Conservation (phyloP, 2,797 vertebrate genomes). For the Malurus leucopterus region DNA sequence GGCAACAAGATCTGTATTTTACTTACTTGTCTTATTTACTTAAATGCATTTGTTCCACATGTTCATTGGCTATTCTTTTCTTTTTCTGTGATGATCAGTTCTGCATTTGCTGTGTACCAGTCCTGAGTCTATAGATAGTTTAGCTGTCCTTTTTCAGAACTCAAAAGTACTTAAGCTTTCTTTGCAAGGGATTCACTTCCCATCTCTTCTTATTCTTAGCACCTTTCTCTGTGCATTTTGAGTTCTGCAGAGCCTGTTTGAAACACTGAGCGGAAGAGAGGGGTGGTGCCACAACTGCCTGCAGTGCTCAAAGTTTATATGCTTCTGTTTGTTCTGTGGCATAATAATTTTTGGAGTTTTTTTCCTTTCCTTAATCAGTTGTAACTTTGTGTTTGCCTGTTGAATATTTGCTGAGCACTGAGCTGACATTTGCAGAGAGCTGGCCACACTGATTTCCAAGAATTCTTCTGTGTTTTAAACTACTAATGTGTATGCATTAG, state of each 20-base stretch:
- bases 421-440: not conserved
- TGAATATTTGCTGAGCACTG: not conserved
- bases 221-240: not conserved
- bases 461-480: not conserved
- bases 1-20: not conserved
- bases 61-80: not conserved
- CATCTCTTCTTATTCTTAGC: slow-evolving; percentile 6
- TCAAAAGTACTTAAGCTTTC: not conserved
- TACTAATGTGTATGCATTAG: not conserved
- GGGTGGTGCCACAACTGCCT: not conserved
- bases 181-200: not conserved
- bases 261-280: not conserved
- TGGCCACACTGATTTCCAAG: not conserved
- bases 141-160: not conserved
- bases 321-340: not conserved
- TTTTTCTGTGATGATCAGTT: not conserved
- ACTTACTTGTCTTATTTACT: not conserved
- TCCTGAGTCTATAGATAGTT: not conserved
- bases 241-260: not conserved
- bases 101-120: not conserved
- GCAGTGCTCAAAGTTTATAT: not conserved
- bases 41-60: not conserved
- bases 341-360: not conserved
- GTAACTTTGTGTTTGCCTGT: not conserved
- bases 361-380: not conserved